phyloP scores from a whole-genome alignment of 2,113 vertebrate genomes.

The Gasterosteus aculeatus region DNA sequence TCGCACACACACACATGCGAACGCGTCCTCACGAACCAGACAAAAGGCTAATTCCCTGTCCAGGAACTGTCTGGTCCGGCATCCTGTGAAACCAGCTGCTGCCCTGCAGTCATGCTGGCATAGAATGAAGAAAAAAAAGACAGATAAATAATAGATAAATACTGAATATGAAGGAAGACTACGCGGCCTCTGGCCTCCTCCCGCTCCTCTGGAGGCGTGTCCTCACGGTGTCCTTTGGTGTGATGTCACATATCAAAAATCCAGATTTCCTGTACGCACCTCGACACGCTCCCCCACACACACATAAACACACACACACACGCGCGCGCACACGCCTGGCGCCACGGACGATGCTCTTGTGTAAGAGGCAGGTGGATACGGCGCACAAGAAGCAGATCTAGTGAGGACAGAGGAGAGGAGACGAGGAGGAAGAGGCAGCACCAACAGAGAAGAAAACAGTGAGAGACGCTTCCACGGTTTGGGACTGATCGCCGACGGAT shows the following conservation, averaged over 20 bases:
- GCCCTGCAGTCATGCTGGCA: constrained; percentile 52
- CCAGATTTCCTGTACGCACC: constrained; percentile 56
- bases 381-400: not conserved
- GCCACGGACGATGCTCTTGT: constrained; percentile 26
- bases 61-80: constrained; percentile 68
- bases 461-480: not conserved
- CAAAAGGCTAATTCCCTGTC: constrained; percentile 52
- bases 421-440: too few species aligned
- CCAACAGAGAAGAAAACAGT: not conserved
- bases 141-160: not conserved
- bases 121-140: not conserved
- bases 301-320: not conserved
- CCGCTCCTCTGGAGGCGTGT: constrained; percentile 46
- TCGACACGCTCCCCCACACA: not conserved
- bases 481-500: not conserved
- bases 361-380: constrained; percentile 30
- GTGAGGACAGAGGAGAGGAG: not conserved
- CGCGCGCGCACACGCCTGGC: not conserved
- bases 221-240: not conserved
- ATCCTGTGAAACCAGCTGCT: constrained; percentile 75
- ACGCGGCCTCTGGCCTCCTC: constrained; percentile 7
- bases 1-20: not conserved
- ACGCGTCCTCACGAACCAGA: constrained; percentile 26
- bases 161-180: not conserved
- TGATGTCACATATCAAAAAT: constrained; percentile 33